A percentile compares a stretch with the other conserved stretches of the same genome.
Evolutionary conservation across 2,888 invertebrate species (phyloP).

Genomic region (Polietes domitor): DNA sequence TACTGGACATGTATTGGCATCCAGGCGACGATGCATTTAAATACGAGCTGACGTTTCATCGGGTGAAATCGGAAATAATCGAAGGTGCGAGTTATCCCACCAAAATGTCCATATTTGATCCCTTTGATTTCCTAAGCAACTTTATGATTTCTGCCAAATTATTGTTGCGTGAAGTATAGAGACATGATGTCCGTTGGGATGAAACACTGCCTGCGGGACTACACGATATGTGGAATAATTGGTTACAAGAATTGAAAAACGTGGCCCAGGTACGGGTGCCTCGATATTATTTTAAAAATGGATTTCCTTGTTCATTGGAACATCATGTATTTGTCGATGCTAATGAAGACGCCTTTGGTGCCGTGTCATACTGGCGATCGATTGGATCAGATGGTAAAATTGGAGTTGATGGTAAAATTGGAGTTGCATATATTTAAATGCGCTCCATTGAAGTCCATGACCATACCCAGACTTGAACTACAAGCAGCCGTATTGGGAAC

Average conservation of each 20-base stretch:
- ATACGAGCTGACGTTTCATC: neutral
- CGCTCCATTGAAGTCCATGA: constrained; percentile 28
- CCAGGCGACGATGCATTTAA: neutral
- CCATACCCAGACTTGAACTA: constrained; percentile 36
- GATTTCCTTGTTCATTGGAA: neutral
- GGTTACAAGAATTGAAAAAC: constrained; percentile 3
- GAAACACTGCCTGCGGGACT: neutral
- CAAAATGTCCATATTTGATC: constrained; percentile 34
- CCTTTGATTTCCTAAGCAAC: neutral
- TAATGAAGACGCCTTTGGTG: constrained; percentile 37
- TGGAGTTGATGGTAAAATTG: constrained; percentile 20
- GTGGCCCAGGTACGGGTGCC: neutral
- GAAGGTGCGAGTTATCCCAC: no score
- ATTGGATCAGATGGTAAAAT: neutral
- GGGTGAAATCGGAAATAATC: neutral
- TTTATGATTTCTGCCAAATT: constrained; percentile 13
- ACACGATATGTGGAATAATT: constrained; percentile 15
- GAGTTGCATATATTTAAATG: no score
- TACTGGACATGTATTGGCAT: neutral
- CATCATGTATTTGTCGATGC: constrained; percentile 32
- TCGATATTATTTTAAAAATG: constrained; percentile 15
- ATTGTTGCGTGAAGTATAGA: constrained; percentile 39
- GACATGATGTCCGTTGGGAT: neutral
- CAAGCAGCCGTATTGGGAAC: constrained; percentile 41
- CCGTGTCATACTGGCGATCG: constrained; percentile 12